Evolutionary conservation across 92 coral and sea anemone species (phyloP), one percentile per base, ranked within the genome.

Genomic region (Epizoanthus stellaris): DNA sequence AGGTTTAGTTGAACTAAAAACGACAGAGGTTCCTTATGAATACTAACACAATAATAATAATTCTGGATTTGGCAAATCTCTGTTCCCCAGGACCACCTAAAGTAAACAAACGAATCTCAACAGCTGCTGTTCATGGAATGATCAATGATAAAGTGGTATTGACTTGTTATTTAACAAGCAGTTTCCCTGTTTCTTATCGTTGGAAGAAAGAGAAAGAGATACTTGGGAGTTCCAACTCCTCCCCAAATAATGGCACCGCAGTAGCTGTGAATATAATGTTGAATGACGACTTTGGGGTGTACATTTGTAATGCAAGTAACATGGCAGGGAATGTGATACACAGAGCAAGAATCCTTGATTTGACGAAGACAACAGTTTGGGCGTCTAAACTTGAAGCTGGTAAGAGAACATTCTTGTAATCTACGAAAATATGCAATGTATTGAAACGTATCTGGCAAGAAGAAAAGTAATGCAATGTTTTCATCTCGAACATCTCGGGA

Each of bases 281-380:
- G 23, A 70, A 70, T 4, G 75, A 70, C 38, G 53, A 40, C 16
- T 70, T 70, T 70, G 75, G 75, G 16, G 54, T 70, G 9, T 70
- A 70, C 53, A 45, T 70, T 70, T 70, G 75, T 17, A 70, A 70
- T 39, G 19, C 43, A 13, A 70, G 56, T 38, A 70, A 70, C 43
- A 16, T 70, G 3, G 75, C 75, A 14, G 75, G 75, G 11, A 70
- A 4, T 38, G 54, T 42, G 16, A 19, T 70, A 38, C 75, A 70
- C 13, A 15, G 8, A 40, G 49, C 21, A 5, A 11, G 2, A 70
- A 43, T 70, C 11, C 1, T 70, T 15, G 56, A 70, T 38, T 38
- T 40, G 40, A 30, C 52, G 19, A 20, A 70, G 19, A 70, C 49
- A 39, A 17, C n/a, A 34, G 19, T 3, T 34, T 17, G 4, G 14